Evolutionary conservation across 2,797 vertebrate species (phyloP).

Genomic region (Borostomias antarcticus): DNA sequence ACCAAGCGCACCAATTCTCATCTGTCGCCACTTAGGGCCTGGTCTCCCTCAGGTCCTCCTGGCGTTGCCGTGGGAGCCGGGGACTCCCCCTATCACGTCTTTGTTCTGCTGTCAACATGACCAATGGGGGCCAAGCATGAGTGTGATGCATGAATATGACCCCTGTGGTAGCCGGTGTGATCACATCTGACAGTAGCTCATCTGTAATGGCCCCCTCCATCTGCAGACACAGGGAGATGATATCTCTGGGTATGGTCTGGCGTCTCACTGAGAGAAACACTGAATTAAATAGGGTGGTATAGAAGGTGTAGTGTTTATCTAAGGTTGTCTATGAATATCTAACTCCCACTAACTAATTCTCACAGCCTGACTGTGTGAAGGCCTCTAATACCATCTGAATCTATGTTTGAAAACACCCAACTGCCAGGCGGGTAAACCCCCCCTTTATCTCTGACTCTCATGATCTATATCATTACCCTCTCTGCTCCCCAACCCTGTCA

Average conservation of each 20-base stretch:
- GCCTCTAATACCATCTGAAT: background rate
- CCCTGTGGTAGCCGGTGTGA: constrained; percentile 46
- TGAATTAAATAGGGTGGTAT: background rate
- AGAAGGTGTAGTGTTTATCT: background rate
- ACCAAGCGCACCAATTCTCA: constrained; percentile 66
- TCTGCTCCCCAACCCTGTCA: constrained; percentile 15
- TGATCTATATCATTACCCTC: constrained; percentile 59
- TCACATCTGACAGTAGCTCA: constrained; percentile 63
- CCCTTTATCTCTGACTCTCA: constrained; percentile 35
- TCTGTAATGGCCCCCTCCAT: background rate
- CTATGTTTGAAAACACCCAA: background rate
- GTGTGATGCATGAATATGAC: constrained; percentile 71
- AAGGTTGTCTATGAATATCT: background rate
- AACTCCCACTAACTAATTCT: background rate
- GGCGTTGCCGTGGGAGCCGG: constrained; percentile 25
- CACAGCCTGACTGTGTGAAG: background rate
- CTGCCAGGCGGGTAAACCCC: background rate
- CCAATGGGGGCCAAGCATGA: constrained; percentile 67
- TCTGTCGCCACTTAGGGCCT: constrained; percentile 70
- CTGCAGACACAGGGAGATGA: background rate
- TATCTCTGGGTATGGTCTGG: background rate
- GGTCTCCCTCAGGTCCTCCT: constrained; percentile 52
- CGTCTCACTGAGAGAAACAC: background rate
- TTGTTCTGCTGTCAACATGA: constrained; percentile 81
- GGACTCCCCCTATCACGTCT: constrained; percentile 61